These are phyloP conservation scores for Chrysopilus asiliformis DNA, from an alignment of 2,888 invertebrate genomes.

Conservation along the genomic window DNA sequence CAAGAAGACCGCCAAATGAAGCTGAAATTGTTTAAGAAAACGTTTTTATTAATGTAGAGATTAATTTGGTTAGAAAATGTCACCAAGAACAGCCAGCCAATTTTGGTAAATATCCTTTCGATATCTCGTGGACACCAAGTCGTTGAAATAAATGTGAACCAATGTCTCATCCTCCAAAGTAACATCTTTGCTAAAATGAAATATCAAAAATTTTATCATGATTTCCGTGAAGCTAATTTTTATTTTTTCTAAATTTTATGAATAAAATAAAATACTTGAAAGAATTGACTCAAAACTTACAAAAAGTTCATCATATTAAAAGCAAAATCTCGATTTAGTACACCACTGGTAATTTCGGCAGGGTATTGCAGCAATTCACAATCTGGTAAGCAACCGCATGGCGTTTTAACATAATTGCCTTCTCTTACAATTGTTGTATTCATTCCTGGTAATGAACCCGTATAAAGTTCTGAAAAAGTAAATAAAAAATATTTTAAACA, in stretches of 20 bases:
- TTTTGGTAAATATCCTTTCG: constrained; percentile 51
- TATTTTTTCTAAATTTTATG: not conserved
- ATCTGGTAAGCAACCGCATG: constrained; percentile 46
- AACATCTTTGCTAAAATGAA: constrained; percentile 38
- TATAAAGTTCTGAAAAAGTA: constrained; percentile 18
- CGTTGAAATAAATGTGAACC: constrained; percentile 51
- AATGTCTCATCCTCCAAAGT: constrained; percentile 41
- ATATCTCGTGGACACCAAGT: constrained; percentile 51
- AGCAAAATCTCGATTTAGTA: constrained; percentile 37
- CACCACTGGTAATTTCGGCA: constrained; percentile 48
- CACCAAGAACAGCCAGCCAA: constrained; percentile 58
- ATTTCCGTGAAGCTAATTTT: too few relatives aligned
- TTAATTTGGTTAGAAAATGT: constrained; percentile 3
- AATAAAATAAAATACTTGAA: not conserved
- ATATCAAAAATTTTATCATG: not conserved
- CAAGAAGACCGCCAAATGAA: constrained; percentile 55
- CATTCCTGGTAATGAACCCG: constrained; percentile 35
- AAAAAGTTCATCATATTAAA: constrained; percentile 36
- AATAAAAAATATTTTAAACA: too few relatives aligned
- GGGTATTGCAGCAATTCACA: constrained; percentile 49
- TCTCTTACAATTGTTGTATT: constrained; percentile 15
- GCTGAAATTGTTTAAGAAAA: constrained; percentile 42
- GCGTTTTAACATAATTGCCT: constrained; percentile 8
- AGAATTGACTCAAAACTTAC: constrained; percentile 28
- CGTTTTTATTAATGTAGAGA: not conserved